Evolutionary conservation across 2,888 invertebrate species (phyloP).

Genomic region (Morpho deidamia): DNA sequence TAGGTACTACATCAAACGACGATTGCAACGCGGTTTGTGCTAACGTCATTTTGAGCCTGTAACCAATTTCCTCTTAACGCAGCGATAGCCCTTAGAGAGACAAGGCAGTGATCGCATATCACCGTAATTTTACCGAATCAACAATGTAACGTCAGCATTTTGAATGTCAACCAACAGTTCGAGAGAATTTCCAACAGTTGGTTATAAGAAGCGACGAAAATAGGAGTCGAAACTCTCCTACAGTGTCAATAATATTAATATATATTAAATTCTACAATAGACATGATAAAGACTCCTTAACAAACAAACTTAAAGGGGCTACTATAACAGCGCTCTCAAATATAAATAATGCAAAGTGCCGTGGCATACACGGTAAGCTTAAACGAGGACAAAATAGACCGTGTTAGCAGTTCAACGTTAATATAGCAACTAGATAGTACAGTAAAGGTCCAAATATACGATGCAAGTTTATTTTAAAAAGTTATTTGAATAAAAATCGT

Average conservation of each 20-base stretch:
- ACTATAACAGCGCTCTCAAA: slow-evolving; percentile 72
- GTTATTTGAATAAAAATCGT: too few relatives aligned
- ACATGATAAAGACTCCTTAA: slow-evolving; percentile 75
- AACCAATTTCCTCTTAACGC: too few relatives aligned
- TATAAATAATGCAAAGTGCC: slow-evolving; percentile 68
- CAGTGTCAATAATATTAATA: slow-evolving; percentile 55
- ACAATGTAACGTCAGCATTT: slow-evolving; percentile 42
- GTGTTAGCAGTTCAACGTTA: slow-evolving; percentile 30
- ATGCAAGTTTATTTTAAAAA: too few relatives aligned
- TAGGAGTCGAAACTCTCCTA: slow-evolving; percentile 66
- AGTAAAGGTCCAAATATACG: neutral
- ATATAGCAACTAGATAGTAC: slow-evolving; percentile 11
- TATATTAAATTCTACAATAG: slow-evolving; percentile 76
- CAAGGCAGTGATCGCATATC: slow-evolving; percentile 56
- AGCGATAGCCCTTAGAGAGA: slow-evolving; percentile 19
- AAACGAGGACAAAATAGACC: slow-evolving; percentile 49
- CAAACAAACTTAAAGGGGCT: slow-evolving; percentile 71
- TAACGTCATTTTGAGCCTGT: too few relatives aligned
- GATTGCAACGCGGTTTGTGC: too few relatives aligned
- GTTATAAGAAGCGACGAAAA: slow-evolving; percentile 62
- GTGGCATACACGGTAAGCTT: slow-evolving; percentile 64
- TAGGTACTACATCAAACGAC: too few relatives aligned
- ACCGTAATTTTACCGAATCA: slow-evolving; percentile 37
- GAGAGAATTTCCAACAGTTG: slow-evolving; percentile 49
- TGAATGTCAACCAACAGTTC: slow-evolving; percentile 49